Evolutionary conservation across 2,113 vertebrate species (phyloP).

Genomic region (Callocephalon fimbriatum): DNA sequence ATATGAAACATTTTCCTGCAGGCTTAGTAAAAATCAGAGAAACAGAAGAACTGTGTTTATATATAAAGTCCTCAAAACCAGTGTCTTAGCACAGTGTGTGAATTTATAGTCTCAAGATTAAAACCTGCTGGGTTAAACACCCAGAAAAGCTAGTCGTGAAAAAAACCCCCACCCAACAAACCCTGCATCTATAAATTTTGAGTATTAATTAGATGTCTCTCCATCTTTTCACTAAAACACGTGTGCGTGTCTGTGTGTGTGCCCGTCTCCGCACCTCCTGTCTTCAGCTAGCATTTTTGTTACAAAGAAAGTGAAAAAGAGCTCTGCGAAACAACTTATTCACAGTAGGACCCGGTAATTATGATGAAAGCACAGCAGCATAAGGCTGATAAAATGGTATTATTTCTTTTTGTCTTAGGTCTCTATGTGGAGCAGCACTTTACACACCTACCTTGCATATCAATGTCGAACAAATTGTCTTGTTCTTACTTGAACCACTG

Average conservation of each 20-base stretch:
- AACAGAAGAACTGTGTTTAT: background rate
- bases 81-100: background rate
- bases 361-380: background rate
- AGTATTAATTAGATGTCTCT: background rate
- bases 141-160: background rate
- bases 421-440: background rate
- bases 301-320: background rate
- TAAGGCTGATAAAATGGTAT: conserved; percentile 37
- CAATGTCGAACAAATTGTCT: conserved; percentile 22
- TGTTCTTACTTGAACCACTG: background rate
- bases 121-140: conserved; percentile 24
- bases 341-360: background rate
- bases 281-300: background rate
- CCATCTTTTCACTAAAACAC: background rate
- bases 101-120: background rate
- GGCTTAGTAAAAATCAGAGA: conserved; percentile 32
- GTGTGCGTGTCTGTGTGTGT: rapidly evolving
- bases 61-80: background rate
- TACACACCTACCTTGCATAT: background rate
- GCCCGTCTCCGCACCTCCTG: rapidly evolving
- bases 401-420: conserved; percentile 6
- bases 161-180: background rate
- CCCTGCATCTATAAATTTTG: background rate
- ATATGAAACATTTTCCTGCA: conserved; percentile 32
- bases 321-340: background rate